Conservation (phyloP, 37 sponge, comb jelly and placozoan species). For the Ephydatia muelleri region DNA sequence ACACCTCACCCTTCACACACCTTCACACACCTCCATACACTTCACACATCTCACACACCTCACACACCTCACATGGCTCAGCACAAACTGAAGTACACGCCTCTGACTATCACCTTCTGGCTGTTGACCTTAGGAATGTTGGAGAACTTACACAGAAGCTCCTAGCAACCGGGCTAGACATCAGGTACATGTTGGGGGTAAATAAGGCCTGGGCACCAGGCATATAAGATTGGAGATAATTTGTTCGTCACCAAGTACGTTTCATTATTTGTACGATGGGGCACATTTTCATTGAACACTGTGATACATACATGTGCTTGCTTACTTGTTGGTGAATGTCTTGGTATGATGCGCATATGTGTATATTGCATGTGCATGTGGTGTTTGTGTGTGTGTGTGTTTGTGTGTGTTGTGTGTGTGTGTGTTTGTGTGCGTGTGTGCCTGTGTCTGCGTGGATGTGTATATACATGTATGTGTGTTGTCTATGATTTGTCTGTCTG, state of each 20-base stretch:
- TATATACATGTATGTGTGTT: background rate
- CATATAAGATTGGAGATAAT: too few relatives aligned
- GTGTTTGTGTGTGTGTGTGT: too few relatives aligned
- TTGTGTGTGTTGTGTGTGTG: too few relatives aligned
- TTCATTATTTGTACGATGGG: too few relatives aligned
- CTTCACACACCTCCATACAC: background rate
- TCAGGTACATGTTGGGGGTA: conserved; percentile 11
- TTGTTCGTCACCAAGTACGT: too few relatives aligned
- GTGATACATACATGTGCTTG: background rate
- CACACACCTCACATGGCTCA: background rate
- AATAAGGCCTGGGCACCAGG: background rate
- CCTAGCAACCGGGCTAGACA: conserved; percentile 44
- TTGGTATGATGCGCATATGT: too few relatives aligned
- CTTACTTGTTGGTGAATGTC: too few relatives aligned
- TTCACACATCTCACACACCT: background rate
- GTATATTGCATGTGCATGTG: too few relatives aligned
- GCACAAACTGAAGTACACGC: conserved; percentile 47
- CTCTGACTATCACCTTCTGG: conserved; percentile 46
- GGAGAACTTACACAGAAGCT: conserved; percentile 39
- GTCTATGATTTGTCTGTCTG: background rate
- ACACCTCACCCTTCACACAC: background rate
- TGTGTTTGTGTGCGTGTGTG: too few relatives aligned
- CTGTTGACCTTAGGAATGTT: conserved; percentile 70
- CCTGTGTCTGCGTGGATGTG: too few relatives aligned
- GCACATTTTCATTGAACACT: too few relatives aligned